These are phyloP conservation scores for Limnephilus rhombicus DNA, from an alignment of 2,888 invertebrate genomes.

Conservation along the genomic window DNA sequence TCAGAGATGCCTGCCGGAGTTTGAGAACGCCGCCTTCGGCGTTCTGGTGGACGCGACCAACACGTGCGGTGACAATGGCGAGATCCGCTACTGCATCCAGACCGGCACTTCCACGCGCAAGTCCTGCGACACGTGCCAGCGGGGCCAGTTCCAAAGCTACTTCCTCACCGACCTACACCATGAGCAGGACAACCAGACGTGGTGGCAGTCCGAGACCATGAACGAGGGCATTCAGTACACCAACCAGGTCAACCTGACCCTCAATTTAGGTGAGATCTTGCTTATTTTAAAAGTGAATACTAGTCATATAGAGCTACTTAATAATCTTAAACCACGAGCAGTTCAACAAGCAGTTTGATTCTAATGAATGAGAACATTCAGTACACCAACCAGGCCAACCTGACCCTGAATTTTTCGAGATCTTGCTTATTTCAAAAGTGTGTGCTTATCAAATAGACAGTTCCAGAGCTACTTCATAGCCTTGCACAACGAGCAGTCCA, in stretches of 20 bases:
- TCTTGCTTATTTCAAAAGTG: no score
- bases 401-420: no score
- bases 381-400: neutral
- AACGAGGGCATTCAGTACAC: slow-evolving; percentile 94
- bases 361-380: neutral
- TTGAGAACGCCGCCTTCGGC: slow-evolving; percentile 97
- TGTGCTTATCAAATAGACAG: no score
- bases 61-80: slow-evolving; percentile 92
- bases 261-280: slow-evolving; percentile 85
- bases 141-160: slow-evolving; percentile 76
- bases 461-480: no score
- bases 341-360: neutral
- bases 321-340: neutral
- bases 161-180: slow-evolving; percentile 96
- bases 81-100: slow-evolving; percentile 93
- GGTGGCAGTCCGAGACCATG: slow-evolving; percentile 99
- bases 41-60: slow-evolving; percentile 95
- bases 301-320: neutral
- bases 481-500: no score
- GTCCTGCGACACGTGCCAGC: slow-evolving; percentile 88
- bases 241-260: slow-evolving; percentile 93
- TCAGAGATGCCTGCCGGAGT: slow-evolving; percentile 96
- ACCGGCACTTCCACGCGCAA: slow-evolving; percentile 88
- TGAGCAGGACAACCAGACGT: slow-evolving; percentile 92
- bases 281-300: neutral